phyloP scores from a whole-genome alignment of 1,140 invertebrate genomes.

The Camponotus floridanus region DNA sequence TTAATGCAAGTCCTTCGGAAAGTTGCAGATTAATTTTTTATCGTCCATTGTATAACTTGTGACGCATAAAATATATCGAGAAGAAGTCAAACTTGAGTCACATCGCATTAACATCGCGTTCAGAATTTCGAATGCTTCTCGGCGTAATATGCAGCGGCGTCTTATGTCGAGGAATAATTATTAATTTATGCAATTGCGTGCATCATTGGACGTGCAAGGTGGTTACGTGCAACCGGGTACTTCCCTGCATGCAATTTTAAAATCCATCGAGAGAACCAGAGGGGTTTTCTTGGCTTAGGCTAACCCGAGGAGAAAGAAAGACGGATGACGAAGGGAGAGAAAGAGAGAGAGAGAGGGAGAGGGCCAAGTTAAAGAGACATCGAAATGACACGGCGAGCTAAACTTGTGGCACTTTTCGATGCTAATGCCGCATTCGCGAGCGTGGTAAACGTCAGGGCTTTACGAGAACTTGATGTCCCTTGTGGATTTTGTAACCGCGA shows the following conservation, averaged over 20 bases:
- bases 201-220: constrained; percentile 69
- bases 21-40: not conserved
- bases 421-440: constrained; percentile 77
- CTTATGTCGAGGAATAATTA: constrained; percentile 41
- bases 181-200: constrained; percentile 71
- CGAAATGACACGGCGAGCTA: constrained; percentile 82
- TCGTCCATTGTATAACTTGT: not conserved
- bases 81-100: constrained; percentile 23
- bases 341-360: constrained; percentile 5
- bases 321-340: constrained; percentile 41
- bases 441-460: constrained; percentile 77
- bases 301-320: constrained; percentile 58
- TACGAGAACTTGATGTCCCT: constrained; percentile 77
- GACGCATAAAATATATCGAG: constrained; percentile 15
- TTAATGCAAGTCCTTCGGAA: not conserved
- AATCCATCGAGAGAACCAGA: constrained; percentile 56
- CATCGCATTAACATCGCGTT: constrained; percentile 33
- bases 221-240: constrained; percentile 59
- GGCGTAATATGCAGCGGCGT: constrained; percentile 41
- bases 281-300: constrained; percentile 31
- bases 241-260: constrained; percentile 71
- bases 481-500: constrained; percentile 77
- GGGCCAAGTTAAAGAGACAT: constrained; percentile 80
- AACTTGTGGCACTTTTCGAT: constrained; percentile 83
- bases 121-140: constrained; percentile 33